A percentile compares a stretch with the other conserved stretches of the same genome.
Conservation (phyloP, 2,797 vertebrate species). For the Gallinago nigripennis region DNA sequence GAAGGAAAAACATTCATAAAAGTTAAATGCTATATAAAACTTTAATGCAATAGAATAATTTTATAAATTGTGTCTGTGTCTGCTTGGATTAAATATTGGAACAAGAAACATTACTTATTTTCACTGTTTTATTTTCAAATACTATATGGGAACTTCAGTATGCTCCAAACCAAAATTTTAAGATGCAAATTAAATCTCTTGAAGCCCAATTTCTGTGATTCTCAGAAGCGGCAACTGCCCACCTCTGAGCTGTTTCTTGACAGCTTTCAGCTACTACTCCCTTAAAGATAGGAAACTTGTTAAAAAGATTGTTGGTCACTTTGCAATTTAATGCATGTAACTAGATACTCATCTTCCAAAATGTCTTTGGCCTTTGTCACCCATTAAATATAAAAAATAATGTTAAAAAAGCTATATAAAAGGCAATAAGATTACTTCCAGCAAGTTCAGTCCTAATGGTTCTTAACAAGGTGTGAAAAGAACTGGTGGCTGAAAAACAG, state of each 20-base stretch:
- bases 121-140: slow-evolving; percentile 62
- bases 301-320: neutral
- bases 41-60: slow-evolving; percentile 79
- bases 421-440: neutral
- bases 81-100: slow-evolving; percentile 68
- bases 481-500: neutral
- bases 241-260: neutral
- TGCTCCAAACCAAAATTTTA: neutral
- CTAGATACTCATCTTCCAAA: neutral
- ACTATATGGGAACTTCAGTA: neutral
- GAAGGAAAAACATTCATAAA: slow-evolving; percentile 68
- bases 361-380: neutral
- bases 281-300: neutral
- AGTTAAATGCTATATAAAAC: slow-evolving; percentile 72
- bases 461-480: neutral
- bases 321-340: neutral
- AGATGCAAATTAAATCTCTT: neutral
- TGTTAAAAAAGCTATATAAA: neutral
- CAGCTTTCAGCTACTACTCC: neutral
- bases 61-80: slow-evolving; percentile 69
- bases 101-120: slow-evolving; percentile 41
- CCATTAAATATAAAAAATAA: neutral
- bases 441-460: neutral
- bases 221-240: neutral
- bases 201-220: neutral